These are phyloP conservation scores for Patagioenas fasciata DNA, from an alignment of 2,113 vertebrate species.

Conservation along the genomic window DNA sequence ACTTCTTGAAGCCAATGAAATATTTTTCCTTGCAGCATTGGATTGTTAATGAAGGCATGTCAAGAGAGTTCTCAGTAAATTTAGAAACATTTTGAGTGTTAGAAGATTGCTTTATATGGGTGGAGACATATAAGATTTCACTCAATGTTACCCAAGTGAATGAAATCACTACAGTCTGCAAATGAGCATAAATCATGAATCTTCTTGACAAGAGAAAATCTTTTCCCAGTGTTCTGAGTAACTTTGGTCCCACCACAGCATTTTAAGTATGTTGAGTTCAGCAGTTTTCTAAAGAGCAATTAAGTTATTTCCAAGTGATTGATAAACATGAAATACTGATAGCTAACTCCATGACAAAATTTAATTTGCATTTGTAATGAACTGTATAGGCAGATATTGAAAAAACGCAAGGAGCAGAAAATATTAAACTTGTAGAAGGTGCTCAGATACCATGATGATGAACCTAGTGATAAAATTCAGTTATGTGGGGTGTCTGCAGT, in stretches of 20 bases:
- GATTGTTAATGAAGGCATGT: background rate
- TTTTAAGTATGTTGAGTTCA: background rate
- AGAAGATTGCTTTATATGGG: slow-evolving; percentile 12
- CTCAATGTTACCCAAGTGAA: background rate
- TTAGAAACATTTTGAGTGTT: background rate
- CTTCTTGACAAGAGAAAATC: slow-evolving; percentile 1
- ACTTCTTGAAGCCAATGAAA: background rate
- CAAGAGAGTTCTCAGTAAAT: background rate
- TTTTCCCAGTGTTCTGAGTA: background rate
- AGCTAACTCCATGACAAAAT: background rate
- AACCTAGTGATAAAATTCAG: background rate
- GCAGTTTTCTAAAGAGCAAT: background rate
- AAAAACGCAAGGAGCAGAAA: background rate
- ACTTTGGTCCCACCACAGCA: background rate
- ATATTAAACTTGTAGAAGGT: background rate
- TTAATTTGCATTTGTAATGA: background rate
- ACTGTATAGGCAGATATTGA: background rate
- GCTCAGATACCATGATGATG: background rate
- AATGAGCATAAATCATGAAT: background rate
- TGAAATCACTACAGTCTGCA: background rate
- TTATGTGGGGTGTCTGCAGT: background rate
- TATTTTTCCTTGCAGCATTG: background rate
- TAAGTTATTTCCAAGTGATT: background rate
- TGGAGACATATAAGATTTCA: background rate
- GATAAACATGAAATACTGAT: background rate